Percentiles rank a stretch among this genome's conserved stretches.
phyloP scores from a whole-genome alignment of 2,888 invertebrate genomes.

The Lissonota sp. region DNA sequence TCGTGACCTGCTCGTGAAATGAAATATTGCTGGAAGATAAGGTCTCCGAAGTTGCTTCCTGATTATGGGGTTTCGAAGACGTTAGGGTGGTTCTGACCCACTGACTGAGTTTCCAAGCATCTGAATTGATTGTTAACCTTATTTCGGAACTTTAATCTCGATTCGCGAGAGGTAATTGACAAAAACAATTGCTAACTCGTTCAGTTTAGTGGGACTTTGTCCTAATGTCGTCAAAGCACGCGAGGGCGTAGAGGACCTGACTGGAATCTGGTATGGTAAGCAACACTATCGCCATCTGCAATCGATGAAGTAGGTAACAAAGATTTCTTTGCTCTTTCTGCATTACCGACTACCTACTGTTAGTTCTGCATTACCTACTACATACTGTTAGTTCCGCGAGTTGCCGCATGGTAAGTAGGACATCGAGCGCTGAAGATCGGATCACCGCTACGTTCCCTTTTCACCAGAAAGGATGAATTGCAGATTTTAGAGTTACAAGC shows the following conservation, averaged over 20 bases:
- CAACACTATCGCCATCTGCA: conserved; percentile 36
- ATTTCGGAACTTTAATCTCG: background rate
- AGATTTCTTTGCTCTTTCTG: background rate
- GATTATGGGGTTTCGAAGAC: background rate
- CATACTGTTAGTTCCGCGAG: conserved; percentile 4
- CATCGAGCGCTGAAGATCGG: background rate
- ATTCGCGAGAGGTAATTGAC: background rate
- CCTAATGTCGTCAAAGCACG: conserved; percentile 8
- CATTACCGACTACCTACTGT: conserved; percentile 26
- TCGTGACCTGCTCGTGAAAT: conserved; percentile 62
- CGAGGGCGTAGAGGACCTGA: background rate
- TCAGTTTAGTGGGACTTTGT: background rate
- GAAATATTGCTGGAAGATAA: conserved; percentile 71
- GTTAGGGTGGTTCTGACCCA: conserved; percentile 38
- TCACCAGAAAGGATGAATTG: background rate
- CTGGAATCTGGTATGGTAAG: background rate
- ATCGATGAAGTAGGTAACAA: conserved; percentile 15
- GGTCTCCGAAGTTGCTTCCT: conserved; percentile 19
- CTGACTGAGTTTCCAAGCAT: conserved; percentile 19
- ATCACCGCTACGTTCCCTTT: no score
- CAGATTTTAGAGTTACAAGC: background rate
- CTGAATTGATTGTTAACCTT: background rate
- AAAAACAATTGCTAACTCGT: background rate
- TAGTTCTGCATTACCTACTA: conserved; percentile 9
- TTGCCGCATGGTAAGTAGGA: background rate